Base-by-base conservation (phyloP, 1,140 invertebrate species). In the Metopolophium dirhodum region DNA sequence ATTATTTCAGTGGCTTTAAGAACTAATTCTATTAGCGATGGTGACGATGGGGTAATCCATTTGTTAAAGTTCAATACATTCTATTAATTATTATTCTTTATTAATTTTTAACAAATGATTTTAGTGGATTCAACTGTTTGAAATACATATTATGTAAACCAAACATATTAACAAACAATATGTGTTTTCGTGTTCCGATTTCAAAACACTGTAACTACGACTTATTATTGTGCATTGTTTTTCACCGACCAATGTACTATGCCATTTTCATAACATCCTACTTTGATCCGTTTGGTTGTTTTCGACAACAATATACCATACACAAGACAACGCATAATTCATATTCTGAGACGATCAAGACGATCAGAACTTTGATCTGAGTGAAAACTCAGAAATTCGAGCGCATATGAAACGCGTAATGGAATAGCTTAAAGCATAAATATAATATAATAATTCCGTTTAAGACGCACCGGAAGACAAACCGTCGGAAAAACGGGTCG, bases 151-250 rank as follows among this genome's bases (percentile, higher is more conserved):
- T 77, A n/a, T 77, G 30, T 77, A 77, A 77, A 2, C 61, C 14
- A 77, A n/a, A 77, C 14, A 77, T n/a, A n/a, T 11, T 0, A n/a
- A 6, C 61, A n/a, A 77, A 77, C 30, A n/a, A 7, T n/a, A 77
- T 77, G 30, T 68, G 61, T 77, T 77, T 77, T 77, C n/a, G 61
- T n/a, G 61, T 77, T n/a, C 14, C 14, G 61, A 35, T 77, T 77
- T 77, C 11, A 18, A 77, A 77, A 68, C 61, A 77, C 30, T 20
- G 30, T n/a, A n/a, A 77, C 18, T 7, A 18, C 14, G 61, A 77
- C n/a, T 77, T 77, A 77, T n/a, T 77, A 77, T 77, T 77, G 61
- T 77, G 14, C n/a, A n/a, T 77, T 77, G 61, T 77, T 77, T 77
- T 77, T n/a, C 6, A 6, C 30, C 61, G 61, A 68, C 11, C 61